Percentiles rank a stretch among this genome's conserved stretches.
Evolutionary conservation across 2,797 vertebrate species (phyloP).

Genomic region (Scarus forsteni): DNA sequence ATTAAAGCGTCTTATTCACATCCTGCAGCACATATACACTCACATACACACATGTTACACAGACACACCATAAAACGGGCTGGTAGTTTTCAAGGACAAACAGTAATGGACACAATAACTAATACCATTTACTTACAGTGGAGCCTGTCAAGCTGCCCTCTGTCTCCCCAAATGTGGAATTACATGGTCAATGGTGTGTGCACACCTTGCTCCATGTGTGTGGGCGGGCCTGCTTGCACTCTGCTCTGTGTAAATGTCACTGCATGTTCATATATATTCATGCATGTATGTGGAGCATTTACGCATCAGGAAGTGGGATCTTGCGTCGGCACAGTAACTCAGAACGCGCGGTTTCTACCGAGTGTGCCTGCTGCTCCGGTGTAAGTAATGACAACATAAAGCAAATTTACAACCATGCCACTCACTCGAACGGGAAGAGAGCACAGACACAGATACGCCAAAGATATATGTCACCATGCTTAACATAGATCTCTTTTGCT

Average conservation of each 20-base stretch:
- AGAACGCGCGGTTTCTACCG: constrained; percentile 56
- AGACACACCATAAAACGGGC: constrained; percentile 32
- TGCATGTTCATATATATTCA: constrained; percentile 8
- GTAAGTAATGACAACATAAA: constrained; percentile 87
- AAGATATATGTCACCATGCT: constrained; percentile 53
- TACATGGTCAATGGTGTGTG: constrained; percentile 40
- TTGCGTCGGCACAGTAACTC: constrained; percentile 63
- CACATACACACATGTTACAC: not conserved
- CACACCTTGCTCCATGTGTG: constrained; percentile 22
- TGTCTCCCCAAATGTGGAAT: constrained; percentile 61
- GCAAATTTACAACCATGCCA: constrained; percentile 77
- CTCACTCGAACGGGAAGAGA: constrained; percentile 47
- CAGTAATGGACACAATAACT: constrained; percentile 60
- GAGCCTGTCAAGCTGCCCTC: constrained; percentile 46
- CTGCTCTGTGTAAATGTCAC: constrained; percentile 34
- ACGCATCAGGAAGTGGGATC: constrained; percentile 57
- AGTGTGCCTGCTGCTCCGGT: constrained; percentile 54
- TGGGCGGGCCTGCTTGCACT: not conserved
- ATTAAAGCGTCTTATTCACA: constrained; percentile 9
- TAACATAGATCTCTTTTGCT: constrained; percentile 43
- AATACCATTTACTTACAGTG: constrained; percentile 61
- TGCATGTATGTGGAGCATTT: constrained; percentile 25
- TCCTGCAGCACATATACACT: constrained; percentile 18
- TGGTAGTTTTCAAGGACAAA: constrained; percentile 71
- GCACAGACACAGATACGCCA: constrained; percentile 26